Evolutionary conservation across 2,113 vertebrate species (phyloP).

Genomic region (Lethenteron reissneri): DNA sequence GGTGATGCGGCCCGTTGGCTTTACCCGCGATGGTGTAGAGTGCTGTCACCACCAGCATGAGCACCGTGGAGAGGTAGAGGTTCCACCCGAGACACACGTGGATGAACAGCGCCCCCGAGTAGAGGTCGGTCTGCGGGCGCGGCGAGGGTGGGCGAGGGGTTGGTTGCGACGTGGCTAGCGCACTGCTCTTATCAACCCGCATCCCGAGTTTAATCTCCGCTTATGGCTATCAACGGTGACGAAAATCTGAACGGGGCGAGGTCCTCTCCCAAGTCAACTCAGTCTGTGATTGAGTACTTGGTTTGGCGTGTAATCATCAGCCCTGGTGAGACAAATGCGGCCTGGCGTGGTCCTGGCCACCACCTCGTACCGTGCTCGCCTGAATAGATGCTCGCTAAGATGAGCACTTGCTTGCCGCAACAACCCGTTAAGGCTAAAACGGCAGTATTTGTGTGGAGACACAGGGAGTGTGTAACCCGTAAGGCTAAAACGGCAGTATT

Average conservation of each 20-base stretch:
- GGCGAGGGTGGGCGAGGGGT: neutral
- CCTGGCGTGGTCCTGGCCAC: too few species aligned
- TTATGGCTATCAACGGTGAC: too few species aligned
- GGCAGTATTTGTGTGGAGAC: neutral
- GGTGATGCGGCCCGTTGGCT: neutral
- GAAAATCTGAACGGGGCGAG: neutral
- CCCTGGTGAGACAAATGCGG: neutral
- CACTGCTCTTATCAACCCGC: slow-evolving; percentile 2
- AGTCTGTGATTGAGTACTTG: neutral
- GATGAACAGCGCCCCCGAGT: slow-evolving; percentile 50
- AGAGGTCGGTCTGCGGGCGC: slow-evolving; percentile 47
- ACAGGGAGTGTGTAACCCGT: neutral
- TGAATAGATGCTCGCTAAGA: too few species aligned
- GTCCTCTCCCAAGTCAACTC: neutral
- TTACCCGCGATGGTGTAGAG: slow-evolving; percentile 60
- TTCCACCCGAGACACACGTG: slow-evolving; percentile 79
- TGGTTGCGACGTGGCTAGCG: neutral
- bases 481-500: neutral
- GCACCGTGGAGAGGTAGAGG: slow-evolving; percentile 49
- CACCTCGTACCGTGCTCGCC: too few species aligned
- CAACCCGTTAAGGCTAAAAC: neutral
- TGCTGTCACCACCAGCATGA: slow-evolving; percentile 47
- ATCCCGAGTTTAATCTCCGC: neutral
- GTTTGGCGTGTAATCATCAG: neutral
- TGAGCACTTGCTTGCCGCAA: too few species aligned